Evolutionary conservation across 2,888 invertebrate genomes (phyloP), one percentile per base, ranked within the genome.

Genomic region (Athalia cordata): DNA sequence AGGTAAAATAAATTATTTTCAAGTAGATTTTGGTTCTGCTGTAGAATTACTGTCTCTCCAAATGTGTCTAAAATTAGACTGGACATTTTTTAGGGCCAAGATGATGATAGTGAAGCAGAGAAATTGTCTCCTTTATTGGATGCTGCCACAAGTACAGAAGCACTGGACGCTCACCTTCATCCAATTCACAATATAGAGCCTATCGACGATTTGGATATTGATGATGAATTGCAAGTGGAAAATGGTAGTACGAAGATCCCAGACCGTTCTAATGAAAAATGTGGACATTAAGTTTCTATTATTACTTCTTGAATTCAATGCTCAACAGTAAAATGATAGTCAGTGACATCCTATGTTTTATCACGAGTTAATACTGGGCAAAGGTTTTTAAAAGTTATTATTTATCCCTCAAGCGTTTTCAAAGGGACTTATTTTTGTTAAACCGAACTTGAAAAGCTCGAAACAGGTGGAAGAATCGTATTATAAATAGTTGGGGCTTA

Each of bases 81-180:
- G 45, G 6, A 11, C 57, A 61, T 67, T 64, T 64, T 80, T 77
- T 87, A 92, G 86, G 92, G 91, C 57, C 91, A 92, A 65, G 96
- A 95, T 85, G 95, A 95, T 82, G 96, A 96, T 87, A 96, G 96
- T 87, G 96, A 96, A 89, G 94, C 95, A 70, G 96, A 96, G 90
- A 94, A 96, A 83, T 90, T 96, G 77, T 96, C 96, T 15, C 96
- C 96, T 15, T 90, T 96, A 52, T 91, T 96, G 43, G 92, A 92
- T 75, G 87, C 89, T 55, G 86, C 88, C 3, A 87, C 88, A 4
- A 89, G 87, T 77, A 87, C 88, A 9, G 89, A 90, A 78, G 85
- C 86, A 77, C 80, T 87, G 4, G 87, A 89, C 77, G 80, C 84
- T 11, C 86, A 85, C 65, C 85, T 83, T 79, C 86, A 84, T 78